Evolutionary conservation across 2,113 vertebrate species (phyloP).

Genomic region (Melospiza melodia): DNA sequence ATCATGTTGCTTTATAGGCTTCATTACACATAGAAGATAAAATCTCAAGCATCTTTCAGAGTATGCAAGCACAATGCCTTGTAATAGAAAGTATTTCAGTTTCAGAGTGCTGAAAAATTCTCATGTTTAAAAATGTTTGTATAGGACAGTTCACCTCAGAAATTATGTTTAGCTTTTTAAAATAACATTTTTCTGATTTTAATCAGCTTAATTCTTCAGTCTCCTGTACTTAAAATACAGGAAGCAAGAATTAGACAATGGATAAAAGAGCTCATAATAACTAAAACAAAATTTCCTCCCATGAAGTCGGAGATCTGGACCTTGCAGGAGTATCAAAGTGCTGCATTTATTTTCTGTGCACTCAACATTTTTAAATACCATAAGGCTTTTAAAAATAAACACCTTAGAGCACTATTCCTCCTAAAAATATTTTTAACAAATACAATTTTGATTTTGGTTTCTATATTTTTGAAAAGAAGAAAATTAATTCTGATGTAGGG

Average conservation of each 20-base stretch:
- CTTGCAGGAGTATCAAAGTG: constrained; percentile 23
- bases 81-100: neutral
- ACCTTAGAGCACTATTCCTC: neutral
- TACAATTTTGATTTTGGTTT: neutral
- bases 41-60: neutral
- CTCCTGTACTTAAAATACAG: constrained; percentile 30
- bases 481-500: neutral
- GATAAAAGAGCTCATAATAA: constrained; percentile 36
- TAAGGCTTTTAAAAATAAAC: constrained; percentile 42
- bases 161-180: neutral
- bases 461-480: constrained; percentile 1
- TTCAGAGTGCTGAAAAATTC: neutral
- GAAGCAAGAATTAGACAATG: constrained; percentile 51
- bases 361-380: constrained; percentile 38
- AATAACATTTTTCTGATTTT: neutral
- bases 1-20: neutral
- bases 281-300: constrained; percentile 25
- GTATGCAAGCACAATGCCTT: neutral
- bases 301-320: neutral
- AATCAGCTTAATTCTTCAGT: neutral
- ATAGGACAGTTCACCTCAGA: neutral
- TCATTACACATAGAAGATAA: neutral
- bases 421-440: constrained; percentile 4
- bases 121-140: neutral
- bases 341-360: constrained; percentile 27